A percentile compares a stretch with the other conserved stretches of the same genome.
Conservation (phyloP, 2,113 vertebrate species). For the Cynoglossus semilaevis region DNA sequence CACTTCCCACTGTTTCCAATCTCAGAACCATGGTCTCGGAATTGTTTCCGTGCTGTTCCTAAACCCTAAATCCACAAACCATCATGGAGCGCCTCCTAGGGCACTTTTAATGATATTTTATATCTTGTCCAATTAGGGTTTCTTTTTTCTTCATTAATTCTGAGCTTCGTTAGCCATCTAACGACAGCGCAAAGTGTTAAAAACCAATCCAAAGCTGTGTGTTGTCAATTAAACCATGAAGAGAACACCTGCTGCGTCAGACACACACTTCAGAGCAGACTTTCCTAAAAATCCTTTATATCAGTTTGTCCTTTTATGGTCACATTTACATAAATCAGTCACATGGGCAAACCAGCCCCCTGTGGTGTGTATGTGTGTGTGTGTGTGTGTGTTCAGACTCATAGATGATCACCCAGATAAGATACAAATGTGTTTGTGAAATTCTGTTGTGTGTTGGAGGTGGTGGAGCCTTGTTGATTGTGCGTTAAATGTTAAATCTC, state of each 20-base stretch:
- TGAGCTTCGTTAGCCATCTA: too few relatives aligned
- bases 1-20: too few relatives aligned
- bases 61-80: too few relatives aligned
- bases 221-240: too few relatives aligned
- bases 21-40: too few relatives aligned
- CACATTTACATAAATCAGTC: constrained; percentile 32
- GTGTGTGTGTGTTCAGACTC: constrained; percentile 2
- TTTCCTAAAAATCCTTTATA: constrained; percentile 42
- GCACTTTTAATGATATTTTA: too few relatives aligned
- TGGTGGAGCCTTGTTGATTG: constrained; percentile 9
- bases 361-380: background rate
- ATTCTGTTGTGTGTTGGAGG: background rate
- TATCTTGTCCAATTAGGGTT: too few relatives aligned
- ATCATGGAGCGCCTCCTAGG: too few relatives aligned
- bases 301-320: constrained; percentile 4
- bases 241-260: background rate
- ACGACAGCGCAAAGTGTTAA: too few relatives aligned
- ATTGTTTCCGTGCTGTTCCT: too few relatives aligned
- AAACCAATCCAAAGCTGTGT: too few relatives aligned
- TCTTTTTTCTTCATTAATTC: too few relatives aligned
- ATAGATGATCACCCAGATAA: background rate
- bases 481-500: background rate
- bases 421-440: constrained; percentile 1
- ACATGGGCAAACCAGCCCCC: background rate
- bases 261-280: constrained; percentile 5